Evolutionary conservation across 2,888 invertebrate genomes (phyloP), one percentile per base, ranked within the genome.

Genomic region (Hoplodrina ambigua): DNA sequence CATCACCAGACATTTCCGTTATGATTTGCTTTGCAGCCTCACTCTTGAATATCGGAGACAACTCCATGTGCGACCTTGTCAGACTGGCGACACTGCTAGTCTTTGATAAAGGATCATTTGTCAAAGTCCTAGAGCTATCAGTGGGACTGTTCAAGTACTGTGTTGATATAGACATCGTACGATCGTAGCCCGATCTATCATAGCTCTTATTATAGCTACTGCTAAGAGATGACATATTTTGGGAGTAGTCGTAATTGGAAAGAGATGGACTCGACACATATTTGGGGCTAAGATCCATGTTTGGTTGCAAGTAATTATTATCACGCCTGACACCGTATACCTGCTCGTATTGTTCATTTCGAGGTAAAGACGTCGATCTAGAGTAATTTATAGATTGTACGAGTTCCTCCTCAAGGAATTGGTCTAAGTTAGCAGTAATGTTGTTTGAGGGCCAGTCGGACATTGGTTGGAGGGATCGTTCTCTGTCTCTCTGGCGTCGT

Each of bases 21-120:
- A 98, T 98, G 63, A 98, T 98, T 93, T 98, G 98, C 75, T 97
- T 97, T 1, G 98, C 98, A 1, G 98, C 98, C 90, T 98, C 98
- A 88, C 98, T 98, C 89, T 98, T 98, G 92, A 98, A 98, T 66
- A 98, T 97, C 0, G 98, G 98, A 33, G 98, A 98, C 79, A 98
- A 90, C 85, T 98, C 96, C 85, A 96, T 94, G 70, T 94, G 92
- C 3, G 94, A 95, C 73, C 95, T 87, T 5, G 93, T 95, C 78
- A 96, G 81, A 77, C 96, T 96, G 0, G 89, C 93, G 4, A 96
- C 91, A 75, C 96, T 96, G 71, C 95, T 95, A 0, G 94, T 95
- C 78, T 96, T 96, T 2, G 96, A 96, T 55, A 96, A 72, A 0
- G 94, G 95, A 80, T 96, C 96, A 59, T 96, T 96, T 0, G 94